Evolutionary conservation across 2,888 invertebrate species (phyloP).

Genomic region (Teleogryllus oceanicus): DNA sequence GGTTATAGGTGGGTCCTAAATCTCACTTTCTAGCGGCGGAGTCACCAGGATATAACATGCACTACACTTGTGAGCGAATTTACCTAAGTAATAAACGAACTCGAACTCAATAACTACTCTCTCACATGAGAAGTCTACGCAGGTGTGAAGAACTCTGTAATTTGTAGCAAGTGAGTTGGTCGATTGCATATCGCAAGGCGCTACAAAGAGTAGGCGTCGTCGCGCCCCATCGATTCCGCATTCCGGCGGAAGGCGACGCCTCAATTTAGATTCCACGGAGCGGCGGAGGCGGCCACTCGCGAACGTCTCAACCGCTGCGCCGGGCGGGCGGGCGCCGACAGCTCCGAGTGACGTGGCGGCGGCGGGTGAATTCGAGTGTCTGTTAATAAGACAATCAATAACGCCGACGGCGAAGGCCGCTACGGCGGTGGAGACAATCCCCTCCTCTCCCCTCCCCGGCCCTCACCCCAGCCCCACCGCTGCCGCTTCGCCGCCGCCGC

Average conservation of each 20-base stretch:
- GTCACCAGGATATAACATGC: too few relatives aligned
- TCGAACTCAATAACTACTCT: too few relatives aligned
- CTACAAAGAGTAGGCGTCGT: too few relatives aligned
- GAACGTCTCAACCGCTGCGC: neutral
- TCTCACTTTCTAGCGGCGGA: too few relatives aligned
- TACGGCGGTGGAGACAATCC: constrained; percentile 12
- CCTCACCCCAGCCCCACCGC: neutral
- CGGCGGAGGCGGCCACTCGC: neutral
- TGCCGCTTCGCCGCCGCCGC: neutral
- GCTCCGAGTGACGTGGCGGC: neutral
- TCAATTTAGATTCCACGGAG: neutral
- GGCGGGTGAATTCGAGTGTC: constrained; percentile 18
- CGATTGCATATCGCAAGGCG: too few relatives aligned
- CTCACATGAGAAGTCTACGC: too few relatives aligned
- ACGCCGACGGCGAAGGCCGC: neutral
- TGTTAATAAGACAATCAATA: constrained; percentile 10
- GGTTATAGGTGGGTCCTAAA: too few relatives aligned
- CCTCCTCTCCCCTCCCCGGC: constrained; percentile 12
- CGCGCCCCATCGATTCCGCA: too few relatives aligned
- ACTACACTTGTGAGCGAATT: too few relatives aligned
- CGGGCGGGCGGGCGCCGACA: neutral
- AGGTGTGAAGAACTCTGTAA: too few relatives aligned
- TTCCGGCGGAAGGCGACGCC: neutral
- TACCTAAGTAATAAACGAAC: too few relatives aligned
- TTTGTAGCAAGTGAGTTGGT: too few relatives aligned